These are phyloP conservation scores for Palythoa caribaeorum DNA, from an alignment of 92 coral and sea anemone species.

Conservation along the genomic window DNA sequence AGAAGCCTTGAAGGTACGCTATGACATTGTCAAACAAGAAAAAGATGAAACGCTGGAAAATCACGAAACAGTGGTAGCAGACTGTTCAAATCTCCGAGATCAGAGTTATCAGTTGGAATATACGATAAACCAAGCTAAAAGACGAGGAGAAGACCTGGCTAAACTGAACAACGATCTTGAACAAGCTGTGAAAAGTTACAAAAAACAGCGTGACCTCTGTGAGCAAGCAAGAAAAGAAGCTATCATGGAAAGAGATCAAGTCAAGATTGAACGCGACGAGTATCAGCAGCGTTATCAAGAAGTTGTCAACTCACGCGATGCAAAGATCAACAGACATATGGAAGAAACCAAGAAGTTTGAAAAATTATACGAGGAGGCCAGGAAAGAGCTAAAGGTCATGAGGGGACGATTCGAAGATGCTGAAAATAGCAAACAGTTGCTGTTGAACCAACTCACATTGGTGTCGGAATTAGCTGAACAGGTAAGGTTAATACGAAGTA, in stretches of 20 bases:
- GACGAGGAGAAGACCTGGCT: constrained; percentile 77
- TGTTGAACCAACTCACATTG: constrained; percentile 29
- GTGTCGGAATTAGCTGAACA: constrained; percentile 24
- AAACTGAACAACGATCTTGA: constrained; percentile 78
- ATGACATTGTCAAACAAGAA: constrained; percentile 93
- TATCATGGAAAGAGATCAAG: constrained; percentile 83
- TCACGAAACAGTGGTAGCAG: constrained; percentile 85
- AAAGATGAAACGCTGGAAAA: constrained; percentile 82
- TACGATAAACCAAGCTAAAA: constrained; percentile 62
- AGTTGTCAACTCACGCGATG: constrained; percentile 74
- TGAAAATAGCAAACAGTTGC: background rate
- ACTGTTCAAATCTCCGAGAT: constrained; percentile 80
- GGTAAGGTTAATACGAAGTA: background rate
- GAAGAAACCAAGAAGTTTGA: constrained; percentile 81
- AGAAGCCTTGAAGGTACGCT: constrained; percentile 90
- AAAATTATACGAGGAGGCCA: constrained; percentile 72
- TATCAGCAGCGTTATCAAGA: constrained; percentile 77
- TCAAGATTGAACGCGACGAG: constrained; percentile 79
- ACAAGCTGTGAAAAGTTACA: constrained; percentile 77
- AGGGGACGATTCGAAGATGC: constrained; percentile 69
- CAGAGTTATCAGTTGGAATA: constrained; percentile 84
- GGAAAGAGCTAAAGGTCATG: constrained; percentile 65
- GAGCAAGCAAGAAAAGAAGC: constrained; percentile 85
- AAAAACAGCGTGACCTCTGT: constrained; percentile 83
- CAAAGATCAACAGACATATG: constrained; percentile 79